Conservation (phyloP, 2,888 invertebrate species). For the Drosophila tanythrix region DNA sequence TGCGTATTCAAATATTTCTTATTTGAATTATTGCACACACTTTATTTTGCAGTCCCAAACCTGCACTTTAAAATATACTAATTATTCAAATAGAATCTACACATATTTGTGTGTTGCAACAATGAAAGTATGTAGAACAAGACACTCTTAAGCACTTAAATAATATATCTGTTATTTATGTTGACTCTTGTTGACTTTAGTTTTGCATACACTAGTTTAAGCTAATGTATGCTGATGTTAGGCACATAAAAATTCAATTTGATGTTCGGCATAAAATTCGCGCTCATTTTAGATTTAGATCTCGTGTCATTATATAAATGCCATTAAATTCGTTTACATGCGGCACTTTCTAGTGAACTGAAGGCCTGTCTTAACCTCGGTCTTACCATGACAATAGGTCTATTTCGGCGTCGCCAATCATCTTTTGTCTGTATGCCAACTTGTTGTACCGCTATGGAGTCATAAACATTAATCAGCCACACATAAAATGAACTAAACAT, state of each 20-base stretch:
- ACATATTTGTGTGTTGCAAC: neutral
- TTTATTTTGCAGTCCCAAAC: neutral
- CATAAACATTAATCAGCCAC: constrained; percentile 62
- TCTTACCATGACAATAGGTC: constrained; percentile 58
- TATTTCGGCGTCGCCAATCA: constrained; percentile 37
- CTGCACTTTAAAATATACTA: neutral
- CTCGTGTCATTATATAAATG: constrained; percentile 1
- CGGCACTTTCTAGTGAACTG: constrained; percentile 18
- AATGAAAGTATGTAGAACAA: neutral
- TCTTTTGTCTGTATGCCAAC: constrained; percentile 46
- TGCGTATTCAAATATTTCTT: neutral
- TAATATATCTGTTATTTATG: neutral
- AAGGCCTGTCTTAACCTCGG: constrained; percentile 17
- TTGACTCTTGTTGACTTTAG: neutral
- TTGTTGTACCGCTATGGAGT: constrained; percentile 16
- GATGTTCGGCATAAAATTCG: constrained; percentile 31
- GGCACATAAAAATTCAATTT: constrained; percentile 40
- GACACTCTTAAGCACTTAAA: neutral
- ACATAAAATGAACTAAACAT: constrained; percentile 51
- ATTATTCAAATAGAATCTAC: neutral
- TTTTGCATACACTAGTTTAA: neutral
- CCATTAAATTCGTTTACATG: constrained; percentile 6
- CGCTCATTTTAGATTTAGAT: constrained; percentile 32
- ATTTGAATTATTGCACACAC: neutral
- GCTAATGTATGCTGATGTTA: constrained; percentile 28